Percentiles rank a stretch among this genome's conserved stretches.
Evolutionary conservation across 1,140 invertebrate genomes (phyloP).

Genomic region (Chironomus striatipennis): DNA sequence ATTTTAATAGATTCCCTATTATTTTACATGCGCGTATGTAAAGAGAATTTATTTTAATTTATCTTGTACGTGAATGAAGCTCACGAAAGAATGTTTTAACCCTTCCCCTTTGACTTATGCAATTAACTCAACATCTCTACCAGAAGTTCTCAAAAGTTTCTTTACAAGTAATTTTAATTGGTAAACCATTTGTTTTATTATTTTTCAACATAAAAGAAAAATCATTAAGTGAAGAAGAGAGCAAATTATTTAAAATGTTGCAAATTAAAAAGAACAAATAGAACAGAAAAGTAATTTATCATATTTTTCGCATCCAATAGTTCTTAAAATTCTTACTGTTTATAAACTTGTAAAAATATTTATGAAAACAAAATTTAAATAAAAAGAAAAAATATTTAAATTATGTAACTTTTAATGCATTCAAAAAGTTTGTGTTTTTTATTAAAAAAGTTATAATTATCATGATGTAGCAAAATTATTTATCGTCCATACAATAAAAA

Average conservation of each 20-base stretch:
- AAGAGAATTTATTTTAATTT: background rate
- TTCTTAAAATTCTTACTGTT: background rate
- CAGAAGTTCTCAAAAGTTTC: background rate
- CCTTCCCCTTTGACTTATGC: background rate
- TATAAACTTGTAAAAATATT: too few species aligned
- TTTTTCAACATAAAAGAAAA: background rate
- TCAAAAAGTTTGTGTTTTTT: too few species aligned
- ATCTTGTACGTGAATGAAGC: background rate
- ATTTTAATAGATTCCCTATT: too few species aligned
- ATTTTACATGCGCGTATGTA: too few species aligned
- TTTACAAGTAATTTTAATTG: background rate
- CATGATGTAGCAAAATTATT: too few species aligned
- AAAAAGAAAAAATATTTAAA: too few species aligned
- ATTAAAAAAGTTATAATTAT: too few species aligned
- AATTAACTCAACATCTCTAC: background rate
- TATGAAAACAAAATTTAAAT: too few species aligned
- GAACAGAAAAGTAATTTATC: background rate
- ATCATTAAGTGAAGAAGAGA: background rate
- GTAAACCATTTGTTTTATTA: background rate
- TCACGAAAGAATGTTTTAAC: background rate
- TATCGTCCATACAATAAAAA: too few species aligned
- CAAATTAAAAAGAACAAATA: too few species aligned
- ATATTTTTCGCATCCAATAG: background rate
- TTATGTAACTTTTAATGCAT: too few species aligned
- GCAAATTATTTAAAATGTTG: background rate